Base-by-base conservation (phyloP, 2,113 vertebrate species). In the Lepidothrix coronata region DNA sequence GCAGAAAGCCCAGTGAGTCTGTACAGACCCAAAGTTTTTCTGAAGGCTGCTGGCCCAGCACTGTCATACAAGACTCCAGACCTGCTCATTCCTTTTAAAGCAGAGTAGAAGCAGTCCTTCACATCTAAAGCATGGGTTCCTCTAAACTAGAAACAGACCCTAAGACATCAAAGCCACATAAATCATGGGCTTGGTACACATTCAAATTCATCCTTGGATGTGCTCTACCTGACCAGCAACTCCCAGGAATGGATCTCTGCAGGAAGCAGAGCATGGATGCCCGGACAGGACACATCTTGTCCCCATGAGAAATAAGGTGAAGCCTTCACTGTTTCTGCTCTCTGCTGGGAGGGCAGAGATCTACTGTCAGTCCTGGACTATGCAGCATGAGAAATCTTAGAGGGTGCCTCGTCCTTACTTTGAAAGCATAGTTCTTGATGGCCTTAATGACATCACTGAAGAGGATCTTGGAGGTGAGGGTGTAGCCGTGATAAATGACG, bases 381-480 rank as follows among this genome's bases (percentile, higher is more conserved):
- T 67, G 30, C 22, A 75, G 43, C 12, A 18, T 2, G 57, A 91
- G 51, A n/a, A 67, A n/a, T 66, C 81, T 87, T 23, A 79, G 72
- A 31, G 30, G 25, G 57, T 76, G 17, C 67, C 39, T 30, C 1
- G 2, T 39, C 58, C 97, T 94, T 97, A 99, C 99, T 98, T 99
- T 99, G 98, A 99, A 99, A 70, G 99, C 99, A 6, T 98, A 99
- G 46, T 99, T 98, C 94, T 98, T 98, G 94, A 99, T 99, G 91
- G 98, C 98, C 91, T 98, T 98, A 94, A 99, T 99, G 95, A 98
- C 99, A 3, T 99, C 99, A 1, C 96, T 98, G 96, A 99, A 99
- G 87, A 99, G 98, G 91, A 99, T 98, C 97, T 99, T 99, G 95
- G 99, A 99, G 46, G 99, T 99, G 86, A 99, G 98, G 0, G 99